phyloP scores from a whole-genome alignment of 2,113 vertebrate genomes.

The Megalops atlanticus region DNA sequence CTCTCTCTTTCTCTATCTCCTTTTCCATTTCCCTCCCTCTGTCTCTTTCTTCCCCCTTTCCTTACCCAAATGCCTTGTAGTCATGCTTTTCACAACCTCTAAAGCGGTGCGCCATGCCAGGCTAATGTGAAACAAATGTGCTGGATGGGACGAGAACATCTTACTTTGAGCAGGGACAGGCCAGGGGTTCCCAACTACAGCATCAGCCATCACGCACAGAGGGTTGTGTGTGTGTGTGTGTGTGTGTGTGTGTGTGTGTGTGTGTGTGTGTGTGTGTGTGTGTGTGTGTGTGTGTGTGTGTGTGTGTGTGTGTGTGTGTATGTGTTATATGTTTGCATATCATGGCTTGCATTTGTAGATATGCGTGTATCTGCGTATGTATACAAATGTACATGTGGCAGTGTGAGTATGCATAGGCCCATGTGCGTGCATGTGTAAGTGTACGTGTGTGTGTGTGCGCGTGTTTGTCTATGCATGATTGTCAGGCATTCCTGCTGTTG shows the following conservation, averaged over 20 bases:
- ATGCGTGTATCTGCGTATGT: no score
- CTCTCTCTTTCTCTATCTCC: background rate
- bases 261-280: background rate
- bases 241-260: conserved; percentile 17
- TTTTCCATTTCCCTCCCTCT: background rate
- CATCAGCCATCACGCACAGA: background rate
- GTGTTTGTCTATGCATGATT: no score
- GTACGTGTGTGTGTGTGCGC: background rate
- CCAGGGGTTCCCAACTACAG: background rate
- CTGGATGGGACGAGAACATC: conserved; percentile 10
- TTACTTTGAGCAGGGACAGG: conserved; percentile 21
- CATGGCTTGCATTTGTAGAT: no score
- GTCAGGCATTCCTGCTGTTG: no score
- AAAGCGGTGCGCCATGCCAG: conserved; percentile 16
- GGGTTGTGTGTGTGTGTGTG: background rate
- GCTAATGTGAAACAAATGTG: conserved; percentile 46
- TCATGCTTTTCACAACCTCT: conserved; percentile 35
- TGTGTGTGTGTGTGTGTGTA: background rate
- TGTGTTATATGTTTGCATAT: no score
- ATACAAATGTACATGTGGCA: no score
- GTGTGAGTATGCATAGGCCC: no score
- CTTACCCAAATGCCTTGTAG: conserved; percentile 23
- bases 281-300: conserved; percentile 1
- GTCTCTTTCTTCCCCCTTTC: background rate
- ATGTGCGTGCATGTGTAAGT: background rate